Base-by-base conservation (phyloP, 2,797 vertebrate species). In the Mus spretus region DNA sequence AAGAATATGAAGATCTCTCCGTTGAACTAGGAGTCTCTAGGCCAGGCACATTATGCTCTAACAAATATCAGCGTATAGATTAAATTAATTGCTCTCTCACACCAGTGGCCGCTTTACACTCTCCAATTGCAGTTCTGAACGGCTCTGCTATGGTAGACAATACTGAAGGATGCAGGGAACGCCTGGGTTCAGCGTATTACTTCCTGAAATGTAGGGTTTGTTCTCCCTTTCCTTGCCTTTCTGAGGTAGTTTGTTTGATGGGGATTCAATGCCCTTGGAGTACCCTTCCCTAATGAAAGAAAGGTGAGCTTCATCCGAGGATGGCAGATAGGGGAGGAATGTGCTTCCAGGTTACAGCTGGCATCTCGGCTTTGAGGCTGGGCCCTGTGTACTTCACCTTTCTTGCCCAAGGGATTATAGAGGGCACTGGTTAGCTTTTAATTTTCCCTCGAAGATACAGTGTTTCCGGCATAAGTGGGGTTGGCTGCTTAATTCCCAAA, bases 301-400 rank as follows among this genome's bases (percentile, higher is more conserved):
- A 98, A 98, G 97, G 98, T 97, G 96, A 96, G 97, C 83, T 80
- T 96, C 98, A 95, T 98, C 97, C 96, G 84, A 98, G 97, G 87
- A 94, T 97, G 92, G 88, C 91, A 97, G 98, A 98, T 98, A 98
- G 98, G 97, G 89, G 63, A 94, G 97, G 98, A 98, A 98, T 98
- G 98, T 88, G 70, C 97, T 92, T 91, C 88, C 93, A 93, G 85
- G 90, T 96, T 96, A 78, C 97, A 83, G 96, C 75, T 95, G 0
- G 96, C 97, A 37, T 90, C 98, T 94, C 94, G 97, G 40, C 97
- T 92, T 96, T 96, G 94, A 50, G 89, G 34, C 89, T 87, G 13
- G 75, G 26, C 85, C 17, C 67, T 28, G 34, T 34, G 40, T 86
- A 4, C 82, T 97, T 95, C 97, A 84, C 92, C 95, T 98, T 97